These are phyloP conservation scores for Ophion costatus DNA, from an alignment of 2,888 invertebrate genomes.

Conservation along the genomic window DNA sequence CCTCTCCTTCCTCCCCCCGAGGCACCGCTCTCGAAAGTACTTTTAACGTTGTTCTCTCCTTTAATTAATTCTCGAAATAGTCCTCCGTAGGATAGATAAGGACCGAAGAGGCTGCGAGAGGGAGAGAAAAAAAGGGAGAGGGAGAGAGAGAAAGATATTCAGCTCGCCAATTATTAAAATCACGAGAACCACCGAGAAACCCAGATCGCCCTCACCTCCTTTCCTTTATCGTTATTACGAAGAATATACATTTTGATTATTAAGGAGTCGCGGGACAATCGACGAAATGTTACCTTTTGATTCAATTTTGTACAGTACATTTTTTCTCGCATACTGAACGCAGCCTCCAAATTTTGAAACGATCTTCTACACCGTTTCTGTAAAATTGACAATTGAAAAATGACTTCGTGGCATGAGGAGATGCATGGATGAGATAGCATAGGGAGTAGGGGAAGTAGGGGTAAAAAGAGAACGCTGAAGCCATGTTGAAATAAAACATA, in stretches of 20 bases:
- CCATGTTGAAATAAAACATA: too few relatives aligned
- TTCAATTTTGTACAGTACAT: too few relatives aligned
- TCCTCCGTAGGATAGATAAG: slow-evolving; percentile 60
- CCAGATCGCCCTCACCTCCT: slow-evolving; percentile 3
- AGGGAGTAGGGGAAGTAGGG: too few relatives aligned
- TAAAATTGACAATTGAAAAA: not conserved
- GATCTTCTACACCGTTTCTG: too few relatives aligned
- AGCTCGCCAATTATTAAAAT: slow-evolving; percentile 60
- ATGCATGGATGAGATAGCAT: too few relatives aligned
- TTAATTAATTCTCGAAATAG: slow-evolving; percentile 71
- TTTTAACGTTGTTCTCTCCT: slow-evolving; percentile 68
- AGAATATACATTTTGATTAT: slow-evolving; percentile 24
- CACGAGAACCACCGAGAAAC: slow-evolving; percentile 41
- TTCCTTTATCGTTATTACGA: slow-evolving; percentile 28
- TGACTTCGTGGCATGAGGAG: not conserved
- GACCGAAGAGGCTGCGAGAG: not conserved
- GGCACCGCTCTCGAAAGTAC: slow-evolving; percentile 65
- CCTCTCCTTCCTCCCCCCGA: slow-evolving; percentile 28
- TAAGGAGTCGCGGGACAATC: not conserved
- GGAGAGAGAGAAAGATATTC: slow-evolving; percentile 23
- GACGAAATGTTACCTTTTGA: too few relatives aligned
- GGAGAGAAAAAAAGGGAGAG: not conserved
- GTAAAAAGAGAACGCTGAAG: too few relatives aligned
- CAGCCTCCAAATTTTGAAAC: too few relatives aligned
- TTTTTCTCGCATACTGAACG: too few relatives aligned